These are phyloP conservation scores for Melieria omissa DNA, from an alignment of 2,888 invertebrate genomes.

Conservation along the genomic window DNA sequence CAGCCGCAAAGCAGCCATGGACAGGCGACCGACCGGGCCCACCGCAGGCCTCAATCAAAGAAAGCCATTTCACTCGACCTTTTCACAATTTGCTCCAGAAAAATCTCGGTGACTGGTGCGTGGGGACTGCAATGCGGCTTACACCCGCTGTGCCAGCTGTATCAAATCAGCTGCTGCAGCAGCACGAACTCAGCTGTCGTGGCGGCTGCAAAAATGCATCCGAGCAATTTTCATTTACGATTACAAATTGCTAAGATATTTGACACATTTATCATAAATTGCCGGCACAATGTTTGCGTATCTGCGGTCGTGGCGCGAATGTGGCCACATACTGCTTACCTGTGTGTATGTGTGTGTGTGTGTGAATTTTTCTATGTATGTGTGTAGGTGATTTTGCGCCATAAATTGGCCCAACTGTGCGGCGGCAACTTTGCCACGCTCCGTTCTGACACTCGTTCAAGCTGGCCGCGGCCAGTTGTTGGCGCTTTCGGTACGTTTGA, in stretches of 20 bases:
- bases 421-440: too few relatives aligned
- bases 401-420: too few relatives aligned
- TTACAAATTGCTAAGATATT: conserved; percentile 41
- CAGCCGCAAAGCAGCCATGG: not conserved
- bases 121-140: not conserved
- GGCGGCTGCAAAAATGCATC: not conserved
- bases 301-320: too few relatives aligned
- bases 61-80: conserved; percentile 31
- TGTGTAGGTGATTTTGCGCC: too few relatives aligned
- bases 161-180: not conserved
- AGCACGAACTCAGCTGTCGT: not conserved
- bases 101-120: not conserved
- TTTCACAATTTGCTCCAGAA: conserved; percentile 35
- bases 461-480: too few relatives aligned
- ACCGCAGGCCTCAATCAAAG: not conserved
- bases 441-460: too few relatives aligned
- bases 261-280: conserved; percentile 42
- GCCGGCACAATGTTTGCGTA: too few relatives aligned
- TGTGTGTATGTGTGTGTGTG: too few relatives aligned
- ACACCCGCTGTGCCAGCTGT: conserved; percentile 2
- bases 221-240: conserved; percentile 29
- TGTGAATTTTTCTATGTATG: too few relatives aligned
- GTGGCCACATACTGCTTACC: too few relatives aligned
- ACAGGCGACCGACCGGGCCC: not conserved
- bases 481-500: too few relatives aligned